Base-by-base conservation (phyloP, 1,140 invertebrate species). In the Berghia stephanieae region DNA sequence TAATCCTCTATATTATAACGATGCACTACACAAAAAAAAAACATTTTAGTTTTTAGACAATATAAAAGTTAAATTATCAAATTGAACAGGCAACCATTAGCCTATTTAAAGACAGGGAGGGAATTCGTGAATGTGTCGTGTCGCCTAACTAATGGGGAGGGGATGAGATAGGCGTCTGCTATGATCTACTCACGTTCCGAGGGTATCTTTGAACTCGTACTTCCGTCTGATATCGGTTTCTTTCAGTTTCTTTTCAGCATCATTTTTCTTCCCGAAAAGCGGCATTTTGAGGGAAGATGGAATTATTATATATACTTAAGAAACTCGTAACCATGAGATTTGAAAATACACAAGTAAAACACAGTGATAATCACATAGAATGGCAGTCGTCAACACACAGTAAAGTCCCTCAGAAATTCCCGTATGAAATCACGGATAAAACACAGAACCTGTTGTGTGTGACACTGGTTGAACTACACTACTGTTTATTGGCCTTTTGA, bases 101-200 rank as follows among this genome's bases (percentile, higher is more conserved):
- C n/a, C n/a, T n/a, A n/a, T n/a, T n/a, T n/a, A n/a, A n/a, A n/a
- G n/a, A n/a, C n/a, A n/a, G n/a, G n/a, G n/a, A n/a, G n/a, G n/a
- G n/a, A n/a, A n/a, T n/a, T n/a, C n/a, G n/a, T n/a, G n/a, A n/a
- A n/a, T n/a, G n/a, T n/a, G n/a, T n/a, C n/a, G n/a, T n/a, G n/a
- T n/a, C n/a, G n/a, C n/a, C n/a, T n/a, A n/a, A n/a, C n/a, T n/a
- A n/a, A n/a, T n/a, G n/a, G n/a, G n/a, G n/a, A n/a, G n/a, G n/a
- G n/a, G n/a, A n/a, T n/a, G n/a, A n/a, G n/a, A n/a, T n/a, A n/a
- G n/a, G n/a, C n/a, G n/a, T n/a, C n/a, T n/a, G n/a, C n/a, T n/a
- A n/a, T n/a, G n/a, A n/a, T n/a, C n/a, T 73, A 86, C 84, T 86
- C 79, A 86, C 84, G 84, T 86, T 81, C 84, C 84, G 18, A 86